Conservation (phyloP, 2,888 invertebrate species). For the Trilocha varians region DNA sequence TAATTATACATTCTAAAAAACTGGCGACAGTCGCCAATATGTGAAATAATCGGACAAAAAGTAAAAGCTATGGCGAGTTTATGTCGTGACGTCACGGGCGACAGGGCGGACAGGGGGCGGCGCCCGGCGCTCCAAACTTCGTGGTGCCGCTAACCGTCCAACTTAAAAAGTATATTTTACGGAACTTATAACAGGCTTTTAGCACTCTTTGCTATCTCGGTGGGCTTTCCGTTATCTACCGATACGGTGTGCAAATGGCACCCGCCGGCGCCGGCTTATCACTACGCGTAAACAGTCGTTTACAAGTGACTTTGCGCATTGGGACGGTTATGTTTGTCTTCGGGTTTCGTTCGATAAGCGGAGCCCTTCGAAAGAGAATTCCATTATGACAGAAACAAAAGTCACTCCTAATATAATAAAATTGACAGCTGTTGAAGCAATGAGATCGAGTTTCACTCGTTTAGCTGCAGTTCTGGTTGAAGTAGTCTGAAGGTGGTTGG, state of each 20-base stretch:
- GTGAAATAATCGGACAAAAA: slow-evolving; percentile 61
- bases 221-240: slow-evolving; percentile 47
- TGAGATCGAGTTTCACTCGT: slow-evolving; percentile 40
- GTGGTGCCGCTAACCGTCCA: slow-evolving; percentile 31
- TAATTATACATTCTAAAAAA: slow-evolving; percentile 63
- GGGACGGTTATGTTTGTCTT: slow-evolving; percentile 51
- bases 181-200: slow-evolving; percentile 58
- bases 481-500: slow-evolving; percentile 12
- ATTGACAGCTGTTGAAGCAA: not conserved
- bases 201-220: slow-evolving; percentile 49
- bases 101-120: slow-evolving; percentile 65
- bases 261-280: slow-evolving; percentile 69
- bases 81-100: slow-evolving; percentile 64
- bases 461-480: slow-evolving; percentile 23
- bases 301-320: slow-evolving; percentile 59
- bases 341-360: slow-evolving; percentile 54
- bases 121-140: slow-evolving; percentile 42
- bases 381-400: slow-evolving; percentile 24
- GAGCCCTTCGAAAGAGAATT: slow-evolving; percentile 19
- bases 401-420: slow-evolving; percentile 26
- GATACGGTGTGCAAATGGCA: slow-evolving; percentile 36
- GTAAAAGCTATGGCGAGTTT: slow-evolving; percentile 47
- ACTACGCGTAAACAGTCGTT: slow-evolving; percentile 54
- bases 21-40: slow-evolving; percentile 68
- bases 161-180: slow-evolving; percentile 48